Evolutionary conservation across 2,797 vertebrate species (phyloP), one percentile per base, ranked within the genome.

Genomic region (Micrastur ruficollis): DNA sequence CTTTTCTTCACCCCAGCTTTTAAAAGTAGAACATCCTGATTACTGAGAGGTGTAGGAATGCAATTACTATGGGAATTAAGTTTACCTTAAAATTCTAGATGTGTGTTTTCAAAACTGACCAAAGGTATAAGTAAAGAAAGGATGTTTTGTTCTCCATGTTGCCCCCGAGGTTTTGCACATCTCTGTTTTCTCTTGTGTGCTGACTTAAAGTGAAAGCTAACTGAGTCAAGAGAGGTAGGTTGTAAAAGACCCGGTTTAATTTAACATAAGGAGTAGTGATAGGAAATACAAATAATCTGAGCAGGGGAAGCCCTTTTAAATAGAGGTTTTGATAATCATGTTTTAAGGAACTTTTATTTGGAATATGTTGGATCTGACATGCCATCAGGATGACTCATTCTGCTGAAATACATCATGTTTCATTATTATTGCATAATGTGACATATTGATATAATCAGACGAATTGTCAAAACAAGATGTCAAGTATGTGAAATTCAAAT

Each of bases 391-490:
- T 91, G 91, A 95, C 70, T 96, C 86, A 85, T 73, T 91, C 89
- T 94, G 82, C 55, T 96, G 79, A 95, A 91, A 94, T 80, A 95
- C 81, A 86, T 92, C 84, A 71, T 90, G 79, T 92, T 97, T 95
- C 88, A 4, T 96, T 95, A 93, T 94, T 96, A 93, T 94, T 96
- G 90, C 92, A 95, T 95, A 95, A 96, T 86, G 88, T 97, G 96
- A 94, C 94, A 95, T 95, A 96, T 83, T 95, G 88, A 94, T 94
- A 91, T 91, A 95, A 96, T 76, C 86, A 96, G 81, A 93, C 76
- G 88, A 92, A 95, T 91, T 96, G 95, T 96, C 94, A 97, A 96
- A 97, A 96, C 84, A 95, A 93, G 58, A 81, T 95, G 96, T 97
- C 95, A 97, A 92, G 87, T 85, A 87, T 56, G 25, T 93, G 83